Percentiles rank a stretch among this genome's conserved stretches.
These are phyloP conservation scores for Byasa hedistus DNA, from an alignment of 2,888 invertebrate species.

Conservation along the genomic window DNA sequence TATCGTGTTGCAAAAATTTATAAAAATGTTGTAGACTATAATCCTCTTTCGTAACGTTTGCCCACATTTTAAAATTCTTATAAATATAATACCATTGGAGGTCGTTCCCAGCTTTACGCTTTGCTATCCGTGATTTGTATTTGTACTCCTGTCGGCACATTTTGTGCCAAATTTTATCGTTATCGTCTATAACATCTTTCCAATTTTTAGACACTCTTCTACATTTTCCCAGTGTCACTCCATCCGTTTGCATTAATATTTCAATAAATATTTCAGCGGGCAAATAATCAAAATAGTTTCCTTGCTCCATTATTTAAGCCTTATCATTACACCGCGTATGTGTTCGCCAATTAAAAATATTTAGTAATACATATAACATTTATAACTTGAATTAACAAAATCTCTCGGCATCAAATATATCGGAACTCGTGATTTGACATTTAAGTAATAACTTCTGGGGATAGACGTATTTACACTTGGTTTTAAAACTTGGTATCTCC, in stretches of 20 bases:
- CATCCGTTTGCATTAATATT: slow-evolving; percentile 55
- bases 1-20: slow-evolving; percentile 56
- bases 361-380: background rate
- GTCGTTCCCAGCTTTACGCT: slow-evolving; percentile 53
- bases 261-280: slow-evolving; percentile 62
- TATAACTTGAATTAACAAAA: background rate
- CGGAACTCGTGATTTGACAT: slow-evolving; percentile 49
- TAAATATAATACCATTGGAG: slow-evolving; percentile 62
- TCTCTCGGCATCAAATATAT: background rate
- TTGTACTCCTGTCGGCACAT: slow-evolving; percentile 53
- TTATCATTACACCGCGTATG: background rate
- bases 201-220: slow-evolving; percentile 59
- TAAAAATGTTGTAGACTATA: slow-evolving; percentile 54
- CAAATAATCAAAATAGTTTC: slow-evolving; percentile 42
- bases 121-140: slow-evolving; percentile 58
- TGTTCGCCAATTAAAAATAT: background rate
- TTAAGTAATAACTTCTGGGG: slow-evolving; percentile 13
- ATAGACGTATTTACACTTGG: no score
- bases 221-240: slow-evolving; percentile 54
- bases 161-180: slow-evolving; percentile 57
- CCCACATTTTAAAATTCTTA: slow-evolving; percentile 59
- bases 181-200: slow-evolving; percentile 54
- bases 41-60: slow-evolving; percentile 42
- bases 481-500: no score
- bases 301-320: slow-evolving; percentile 37